Evolutionary conservation across 2,888 invertebrate genomes (phyloP).

Genomic region (Ennomos erosarius): DNA sequence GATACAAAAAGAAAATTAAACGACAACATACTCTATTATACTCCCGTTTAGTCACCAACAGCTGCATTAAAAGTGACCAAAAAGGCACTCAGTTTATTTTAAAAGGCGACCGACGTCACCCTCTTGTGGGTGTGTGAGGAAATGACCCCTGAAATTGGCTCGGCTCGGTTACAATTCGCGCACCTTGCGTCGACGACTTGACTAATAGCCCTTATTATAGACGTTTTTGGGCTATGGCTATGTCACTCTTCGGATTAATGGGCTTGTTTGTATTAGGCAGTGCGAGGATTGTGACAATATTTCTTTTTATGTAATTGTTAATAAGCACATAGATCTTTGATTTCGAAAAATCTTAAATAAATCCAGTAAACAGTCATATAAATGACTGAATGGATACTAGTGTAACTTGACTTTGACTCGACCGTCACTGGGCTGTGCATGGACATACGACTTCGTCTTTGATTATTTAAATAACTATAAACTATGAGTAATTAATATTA

Average conservation of each 20-base stretch:
- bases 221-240: constrained; percentile 49
- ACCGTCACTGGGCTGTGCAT: no score
- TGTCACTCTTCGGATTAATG: constrained; percentile 8
- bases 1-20: not conserved
- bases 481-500: no score
- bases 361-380: no score
- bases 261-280: constrained; percentile 7
- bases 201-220: constrained; percentile 75
- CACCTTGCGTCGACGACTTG: constrained; percentile 76
- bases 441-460: no score
- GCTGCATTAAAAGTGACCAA: constrained; percentile 42
- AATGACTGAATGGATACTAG: no score
- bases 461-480: no score
- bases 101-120: constrained; percentile 50
- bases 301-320: constrained; percentile 1
- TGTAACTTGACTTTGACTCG: no score
- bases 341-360: no score
- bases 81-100: constrained; percentile 60
- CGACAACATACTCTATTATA: not conserved
- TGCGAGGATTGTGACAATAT: constrained; percentile 12
- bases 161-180: constrained; percentile 68
- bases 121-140: constrained; percentile 66
- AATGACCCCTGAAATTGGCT: constrained; percentile 83
- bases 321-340: no score
- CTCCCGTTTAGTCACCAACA: constrained; percentile 49